Evolutionary conservation across 2,888 invertebrate genomes (phyloP).

Genomic region (Noctua janthe): DNA sequence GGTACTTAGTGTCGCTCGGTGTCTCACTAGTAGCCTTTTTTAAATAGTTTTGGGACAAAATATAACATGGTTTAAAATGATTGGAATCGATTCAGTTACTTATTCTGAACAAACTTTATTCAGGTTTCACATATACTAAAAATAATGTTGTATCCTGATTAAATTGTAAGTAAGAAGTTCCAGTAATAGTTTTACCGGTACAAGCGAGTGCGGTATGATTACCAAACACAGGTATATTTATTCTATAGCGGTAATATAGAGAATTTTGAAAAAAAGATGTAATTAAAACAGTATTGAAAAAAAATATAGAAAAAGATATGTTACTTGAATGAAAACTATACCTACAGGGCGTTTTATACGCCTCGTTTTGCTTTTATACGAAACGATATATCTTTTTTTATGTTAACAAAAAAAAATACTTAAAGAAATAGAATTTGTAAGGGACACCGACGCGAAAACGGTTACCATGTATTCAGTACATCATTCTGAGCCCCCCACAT

Average conservation of each 20-base stretch:
- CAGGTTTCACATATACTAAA: too few species aligned
- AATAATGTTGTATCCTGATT: not conserved
- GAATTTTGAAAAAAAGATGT: not conserved
- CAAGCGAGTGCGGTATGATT: not conserved
- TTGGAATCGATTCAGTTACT: too few species aligned
- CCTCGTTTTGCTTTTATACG: not conserved
- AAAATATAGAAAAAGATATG: conserved; percentile 14
- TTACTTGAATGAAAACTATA: not conserved
- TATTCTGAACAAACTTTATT: too few species aligned
- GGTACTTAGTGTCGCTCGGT: too few species aligned
- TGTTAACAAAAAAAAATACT: not conserved
- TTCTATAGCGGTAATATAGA: conserved; percentile 11
- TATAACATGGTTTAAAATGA: too few species aligned
- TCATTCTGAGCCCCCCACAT: too few species aligned
- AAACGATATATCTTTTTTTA: not conserved
- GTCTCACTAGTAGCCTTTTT: too few species aligned
- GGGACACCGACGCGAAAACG: too few species aligned
- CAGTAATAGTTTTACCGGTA: conserved; percentile 2
- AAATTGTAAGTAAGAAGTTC: conserved; percentile 8
- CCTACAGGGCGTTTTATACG: not conserved
- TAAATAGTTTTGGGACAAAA: too few species aligned
- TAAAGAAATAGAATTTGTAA: not conserved
- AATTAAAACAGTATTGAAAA: conserved; percentile 6
- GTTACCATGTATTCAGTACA: too few species aligned
- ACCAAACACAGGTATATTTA: conserved; percentile 34